Base-by-base conservation (phyloP, 2,888 invertebrate species). In the Stenchaetothrips biformis region DNA sequence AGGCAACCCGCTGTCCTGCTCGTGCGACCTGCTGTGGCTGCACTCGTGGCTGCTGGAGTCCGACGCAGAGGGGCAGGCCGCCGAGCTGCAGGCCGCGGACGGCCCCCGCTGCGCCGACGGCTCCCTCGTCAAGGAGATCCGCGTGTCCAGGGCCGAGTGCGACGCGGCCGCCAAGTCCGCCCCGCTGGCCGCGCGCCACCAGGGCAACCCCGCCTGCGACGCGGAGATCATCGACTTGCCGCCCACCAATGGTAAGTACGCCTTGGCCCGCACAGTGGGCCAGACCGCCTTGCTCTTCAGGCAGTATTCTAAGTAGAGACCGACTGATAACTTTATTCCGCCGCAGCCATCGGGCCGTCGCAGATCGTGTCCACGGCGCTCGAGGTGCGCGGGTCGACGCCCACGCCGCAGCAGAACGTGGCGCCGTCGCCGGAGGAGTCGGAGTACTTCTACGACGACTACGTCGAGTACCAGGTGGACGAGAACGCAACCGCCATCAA, bases 1-100 rank as follows among this genome's bases (percentile, higher is more conserved):
- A 95, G 95, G 94, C 53, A 96, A 96, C 88, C 96, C 96, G 1
- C 88, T 96, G 82, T 89, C 91, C 37, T 96, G 96, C 85, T 92
- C 94, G 79, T 96, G 96, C 85, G 92, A 92, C 82, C 90, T 95
- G 86, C 89, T 94, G 80, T 96, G 96, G 96, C 87, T 96, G 2
- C 91, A 94, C 83, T 92, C 92, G 4, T 95, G 95, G 95, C 87
- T 95, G 48, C 91, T 92, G 82, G 94, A 95, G 86, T 91, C 92
- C 0, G 83, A 83, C 4, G 80, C 82, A 18, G 81, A 82, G 16
- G 48, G 59, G 13, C 81, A 82, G 53, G 82, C 81, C 9, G 82
- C 37, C 37, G 37, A 37, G 37, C 37, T 7, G 21, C 67, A 81
- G 21, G 91, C 92, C 47, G 89, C 91, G 4, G 89, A 92, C 9